Conservation (phyloP, 2,888 invertebrate genomes). For the Xestia sexstrigata region DNA sequence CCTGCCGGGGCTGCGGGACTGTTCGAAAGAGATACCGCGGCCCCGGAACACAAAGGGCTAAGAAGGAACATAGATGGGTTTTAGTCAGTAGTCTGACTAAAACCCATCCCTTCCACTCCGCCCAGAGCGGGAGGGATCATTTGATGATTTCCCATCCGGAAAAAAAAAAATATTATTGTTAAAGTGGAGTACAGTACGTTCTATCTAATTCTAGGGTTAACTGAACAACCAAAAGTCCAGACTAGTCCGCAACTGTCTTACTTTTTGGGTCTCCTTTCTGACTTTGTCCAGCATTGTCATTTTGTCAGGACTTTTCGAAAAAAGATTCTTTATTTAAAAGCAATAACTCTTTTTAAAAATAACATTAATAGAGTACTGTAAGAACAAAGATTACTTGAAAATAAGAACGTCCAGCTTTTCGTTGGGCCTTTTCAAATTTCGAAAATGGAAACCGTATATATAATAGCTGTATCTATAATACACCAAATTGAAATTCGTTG, state of each 20-base stretch:
- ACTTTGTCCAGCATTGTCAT: not conserved
- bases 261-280: not conserved
- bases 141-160: no score
- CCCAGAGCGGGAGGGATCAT: no score
- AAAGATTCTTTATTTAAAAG: not conserved
- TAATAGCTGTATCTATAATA: constrained; percentile 3
- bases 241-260: not conserved
- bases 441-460: not conserved
- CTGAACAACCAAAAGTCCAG: not conserved
- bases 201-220: not conserved
- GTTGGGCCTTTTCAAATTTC: not conserved
- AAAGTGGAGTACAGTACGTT: not conserved
- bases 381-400: not conserved
- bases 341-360: not conserved
- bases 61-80: no score
- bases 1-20: no score
- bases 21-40: no score
- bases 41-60: no score
- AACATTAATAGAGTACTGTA: not conserved
- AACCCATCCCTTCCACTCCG: no score
- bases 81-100: no score
- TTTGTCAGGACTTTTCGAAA: not conserved
- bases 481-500: constrained; percentile 34
- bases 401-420: not conserved
- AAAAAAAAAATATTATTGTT: no score